phyloP scores from a whole-genome alignment of 1,140 invertebrate species.

The Conopomorpha cramerella region DNA sequence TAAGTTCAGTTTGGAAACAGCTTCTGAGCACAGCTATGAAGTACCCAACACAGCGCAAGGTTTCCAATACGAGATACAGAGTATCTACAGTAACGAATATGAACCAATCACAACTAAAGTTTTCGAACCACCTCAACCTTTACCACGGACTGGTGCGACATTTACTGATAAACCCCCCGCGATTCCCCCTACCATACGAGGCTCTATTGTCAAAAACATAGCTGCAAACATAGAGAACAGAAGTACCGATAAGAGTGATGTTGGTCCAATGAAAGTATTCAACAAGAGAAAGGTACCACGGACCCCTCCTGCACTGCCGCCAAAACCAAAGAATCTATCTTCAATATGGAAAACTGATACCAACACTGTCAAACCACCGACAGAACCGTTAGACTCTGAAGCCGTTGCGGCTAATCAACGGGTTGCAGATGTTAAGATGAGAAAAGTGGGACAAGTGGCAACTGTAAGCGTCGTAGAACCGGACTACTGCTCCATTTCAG shows the following conservation, averaged over 20 bases:
- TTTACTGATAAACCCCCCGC: no score
- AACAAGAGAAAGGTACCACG: constrained; percentile 63
- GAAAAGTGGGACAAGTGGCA: constrained; percentile 50
- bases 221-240: constrained; percentile 66
- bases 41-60: constrained; percentile 52
- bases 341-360: constrained; percentile 64
- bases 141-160: no score
- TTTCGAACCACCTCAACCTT: no score
- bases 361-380: constrained; percentile 36
- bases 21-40: constrained; percentile 58
- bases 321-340: constrained; percentile 69
- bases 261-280: constrained; percentile 46
- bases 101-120: constrained; percentile 64
- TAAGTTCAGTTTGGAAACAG: constrained; percentile 57
- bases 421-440: constrained; percentile 63
- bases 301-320: constrained; percentile 70
- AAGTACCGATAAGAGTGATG: constrained; percentile 43
- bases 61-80: constrained; percentile 67
- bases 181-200: constrained; percentile 39
- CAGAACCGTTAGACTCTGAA: constrained; percentile 62
- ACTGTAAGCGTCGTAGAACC: constrained; percentile 63
- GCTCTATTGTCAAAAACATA: constrained; percentile 58
- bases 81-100: constrained; percentile 67
- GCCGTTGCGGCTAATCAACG: constrained; percentile 67
- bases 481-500: constrained; percentile 68